Base-by-base conservation (phyloP, 2,113 vertebrate genomes). In the Prolemur simus region DNA sequence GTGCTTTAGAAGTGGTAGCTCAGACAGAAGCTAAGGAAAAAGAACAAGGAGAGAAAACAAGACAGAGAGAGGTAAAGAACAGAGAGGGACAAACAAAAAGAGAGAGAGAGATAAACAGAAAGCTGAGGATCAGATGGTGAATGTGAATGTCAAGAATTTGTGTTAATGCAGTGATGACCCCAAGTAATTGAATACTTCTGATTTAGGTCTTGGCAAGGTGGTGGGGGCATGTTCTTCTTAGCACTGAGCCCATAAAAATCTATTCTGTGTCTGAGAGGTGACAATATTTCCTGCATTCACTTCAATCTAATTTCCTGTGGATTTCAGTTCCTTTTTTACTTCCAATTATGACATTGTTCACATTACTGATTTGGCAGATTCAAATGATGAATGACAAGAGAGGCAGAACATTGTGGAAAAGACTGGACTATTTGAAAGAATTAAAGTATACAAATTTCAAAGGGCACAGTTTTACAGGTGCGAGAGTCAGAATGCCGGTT, bases 281-380 rank as follows among this genome's bases (percentile, higher is more conserved):
- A 87, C 27, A 82, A 34, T 23, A 66, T 93, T 91, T 91, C 25
- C 27, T 63, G 10, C 39, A 49, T 10, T 73, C 88, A 56, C 10
- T 52, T 89, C 25, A 45, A 25, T 78, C 37, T 92, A 76, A 91
- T 81, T 95, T 94, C 42, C 37, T 91, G 10, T 95, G 37, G 47
- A 95, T 84, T 89, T 60, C 1, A 89, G 88, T 54, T 83, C 3
- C 97, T 98, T 98, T 56, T 97, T 98, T 95, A 69, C 94, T 97
- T 97, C 17, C 49, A 88, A 9, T 84, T 47, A 76, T 4, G 5
- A 84, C 77, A 25, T 34, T 95, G 10, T 80, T 96, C 47, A 63
- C 32, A 27, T 47, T 89, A 96, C 88, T 68, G 74, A 91, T 94
- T 81, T 94, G 92, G 64, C 69, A 82, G 45, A 32, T 74, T 13